These are phyloP conservation scores for Drosophila conformis DNA, from an alignment of 2,888 invertebrate species.

Conservation along the genomic window DNA sequence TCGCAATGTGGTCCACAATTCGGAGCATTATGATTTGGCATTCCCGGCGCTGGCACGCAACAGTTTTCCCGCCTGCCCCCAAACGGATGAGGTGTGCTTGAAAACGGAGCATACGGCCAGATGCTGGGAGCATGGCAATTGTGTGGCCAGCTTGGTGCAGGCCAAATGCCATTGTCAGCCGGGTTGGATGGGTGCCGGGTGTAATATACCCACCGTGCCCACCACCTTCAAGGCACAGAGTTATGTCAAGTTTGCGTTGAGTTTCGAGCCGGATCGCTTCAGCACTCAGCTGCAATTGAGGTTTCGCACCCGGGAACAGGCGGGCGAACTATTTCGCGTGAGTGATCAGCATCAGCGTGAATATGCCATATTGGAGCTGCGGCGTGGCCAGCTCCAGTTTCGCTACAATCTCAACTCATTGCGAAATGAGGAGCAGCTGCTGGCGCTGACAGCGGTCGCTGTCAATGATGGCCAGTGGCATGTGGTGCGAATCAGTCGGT, in stretches of 20 bases:
- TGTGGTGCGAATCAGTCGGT: conserved; percentile 94
- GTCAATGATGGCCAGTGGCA: conserved; percentile 99
- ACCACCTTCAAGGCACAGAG: conserved; percentile 96
- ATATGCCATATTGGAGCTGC: conserved; percentile 93
- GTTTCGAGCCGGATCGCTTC: conserved; percentile 96
- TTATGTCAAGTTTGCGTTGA: conserved; percentile 97
- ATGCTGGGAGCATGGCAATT: conserved; percentile 96
- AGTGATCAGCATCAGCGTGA: conserved; percentile 97
- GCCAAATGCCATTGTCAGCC: conserved; percentile 97
- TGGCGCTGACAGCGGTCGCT: conserved; percentile 93
- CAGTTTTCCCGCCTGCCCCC: conserved; percentile 95
- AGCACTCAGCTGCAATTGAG: conserved; percentile 96
- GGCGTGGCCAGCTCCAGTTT: conserved; percentile 94
- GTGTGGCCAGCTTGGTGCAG: conserved; percentile 94
- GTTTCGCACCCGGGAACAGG: conserved; percentile 96
- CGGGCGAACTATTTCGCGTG: conserved; percentile 96
- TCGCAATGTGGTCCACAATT: conserved; percentile 97
- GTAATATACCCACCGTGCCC: conserved; percentile 93
- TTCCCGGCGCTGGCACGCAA: conserved; percentile 94
- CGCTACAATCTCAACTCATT: conserved; percentile 96
- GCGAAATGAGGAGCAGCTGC: conserved; percentile 93
- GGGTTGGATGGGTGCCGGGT: conserved; percentile 96
- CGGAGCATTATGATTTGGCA: conserved; percentile 96
- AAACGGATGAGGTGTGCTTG: conserved; percentile 95
- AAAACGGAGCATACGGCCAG: conserved; percentile 93